A percentile compares a stretch with the other conserved stretches of the same genome.
phyloP scores from a whole-genome alignment of 2,113 vertebrate species.

The Platichthys flesus region DNA sequence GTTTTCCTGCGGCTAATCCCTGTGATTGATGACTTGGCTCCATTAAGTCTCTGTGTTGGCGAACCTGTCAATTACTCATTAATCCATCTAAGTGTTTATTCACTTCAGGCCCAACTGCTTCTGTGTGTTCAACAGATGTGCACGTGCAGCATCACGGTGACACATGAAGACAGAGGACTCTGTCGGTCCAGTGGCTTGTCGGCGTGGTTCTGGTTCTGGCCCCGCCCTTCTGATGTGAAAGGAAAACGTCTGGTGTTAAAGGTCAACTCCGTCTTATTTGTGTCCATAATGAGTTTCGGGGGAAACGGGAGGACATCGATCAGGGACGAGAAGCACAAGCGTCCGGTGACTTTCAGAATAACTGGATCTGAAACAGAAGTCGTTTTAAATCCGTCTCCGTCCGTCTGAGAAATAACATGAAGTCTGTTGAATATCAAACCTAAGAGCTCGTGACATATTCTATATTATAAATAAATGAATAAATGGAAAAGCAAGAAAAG shows the following conservation, averaged over 20 bases:
- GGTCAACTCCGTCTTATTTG: not conserved
- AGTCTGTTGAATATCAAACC: no score
- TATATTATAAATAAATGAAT: no score
- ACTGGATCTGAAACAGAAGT: no score
- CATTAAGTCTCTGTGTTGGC: constrained; percentile 64
- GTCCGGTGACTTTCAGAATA: not conserved
- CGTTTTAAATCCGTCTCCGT: no score
- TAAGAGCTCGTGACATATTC: no score
- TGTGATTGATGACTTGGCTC: constrained; percentile 70
- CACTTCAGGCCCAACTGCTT: constrained; percentile 28
- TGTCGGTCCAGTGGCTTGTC: not conserved
- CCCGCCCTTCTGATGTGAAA: not conserved
- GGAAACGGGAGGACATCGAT: not conserved
- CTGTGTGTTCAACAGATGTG: constrained; percentile 14
- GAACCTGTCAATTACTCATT: constrained; percentile 66
- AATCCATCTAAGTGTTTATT: constrained; percentile 70
- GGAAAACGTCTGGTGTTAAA: not conserved
- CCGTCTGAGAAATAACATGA: no score
- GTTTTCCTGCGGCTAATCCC: constrained; percentile 64
- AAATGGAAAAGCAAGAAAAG: no score
- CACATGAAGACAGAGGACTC: no score
- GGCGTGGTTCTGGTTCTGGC: not conserved
- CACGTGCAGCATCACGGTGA: not conserved
- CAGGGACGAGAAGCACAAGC: not conserved
- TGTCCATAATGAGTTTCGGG: not conserved